Evolutionary conservation across 2,797 vertebrate genomes (phyloP).

Genomic region (Bradypodion pumilum): DNA sequence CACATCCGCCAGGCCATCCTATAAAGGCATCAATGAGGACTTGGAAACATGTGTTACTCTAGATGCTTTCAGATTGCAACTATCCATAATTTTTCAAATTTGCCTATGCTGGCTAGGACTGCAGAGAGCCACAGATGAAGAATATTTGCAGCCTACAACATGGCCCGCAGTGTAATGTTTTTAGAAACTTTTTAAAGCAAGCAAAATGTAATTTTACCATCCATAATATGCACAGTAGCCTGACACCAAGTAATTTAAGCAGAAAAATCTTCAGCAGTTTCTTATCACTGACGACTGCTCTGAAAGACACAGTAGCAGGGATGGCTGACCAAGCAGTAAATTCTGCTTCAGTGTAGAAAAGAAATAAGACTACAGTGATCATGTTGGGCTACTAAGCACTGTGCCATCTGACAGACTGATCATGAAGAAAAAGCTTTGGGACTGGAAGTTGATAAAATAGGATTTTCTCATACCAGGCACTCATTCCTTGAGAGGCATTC

Average conservation of each 20-base stretch:
- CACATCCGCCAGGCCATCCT: not conserved
- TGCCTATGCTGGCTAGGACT: not conserved
- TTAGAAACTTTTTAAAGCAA: too few species aligned
- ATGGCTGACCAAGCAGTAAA: not conserved
- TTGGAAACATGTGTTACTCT: not conserved
- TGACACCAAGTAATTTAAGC: not conserved
- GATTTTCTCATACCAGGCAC: slow-evolving; percentile 52
- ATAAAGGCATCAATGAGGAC: not conserved
- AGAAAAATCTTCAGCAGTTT: too few species aligned
- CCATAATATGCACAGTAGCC: not conserved
- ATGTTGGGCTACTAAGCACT: not conserved
- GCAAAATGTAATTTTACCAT: not conserved
- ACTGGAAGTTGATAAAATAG: not conserved
- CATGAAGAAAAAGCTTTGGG: not conserved
- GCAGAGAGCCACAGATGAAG: too few species aligned
- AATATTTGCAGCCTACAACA: too few species aligned
- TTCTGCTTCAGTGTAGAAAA: not conserved
- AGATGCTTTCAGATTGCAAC: not conserved
- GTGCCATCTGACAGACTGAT: not conserved
- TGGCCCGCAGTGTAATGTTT: not conserved
- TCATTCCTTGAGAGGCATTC: slow-evolving; percentile 51
- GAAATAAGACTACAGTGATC: not conserved
- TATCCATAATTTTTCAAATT: not conserved
- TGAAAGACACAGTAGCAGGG: not conserved
- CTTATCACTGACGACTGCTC: not conserved